phyloP scores from a whole-genome alignment of 1,140 invertebrate species.

The Heliconius nattereri region DNA sequence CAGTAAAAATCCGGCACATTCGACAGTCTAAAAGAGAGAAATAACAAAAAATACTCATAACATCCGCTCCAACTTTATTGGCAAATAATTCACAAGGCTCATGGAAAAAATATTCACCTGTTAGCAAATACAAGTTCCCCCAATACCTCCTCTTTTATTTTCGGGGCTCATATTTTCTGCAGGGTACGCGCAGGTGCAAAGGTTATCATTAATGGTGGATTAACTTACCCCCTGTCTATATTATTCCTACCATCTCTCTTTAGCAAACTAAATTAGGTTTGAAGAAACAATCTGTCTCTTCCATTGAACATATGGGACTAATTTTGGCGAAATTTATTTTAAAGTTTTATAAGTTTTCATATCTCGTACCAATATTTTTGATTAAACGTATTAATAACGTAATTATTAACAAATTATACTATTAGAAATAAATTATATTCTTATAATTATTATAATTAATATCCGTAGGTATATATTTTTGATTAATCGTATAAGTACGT shows the following conservation, averaged over 20 bases:
- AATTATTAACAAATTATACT: too few species aligned
- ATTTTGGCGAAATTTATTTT: background rate
- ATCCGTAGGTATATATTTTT: too few species aligned
- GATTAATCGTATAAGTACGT: too few species aligned
- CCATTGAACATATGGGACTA: constrained; percentile 39
- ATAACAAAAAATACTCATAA: background rate
- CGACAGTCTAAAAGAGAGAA: background rate
- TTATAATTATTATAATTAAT: too few species aligned
- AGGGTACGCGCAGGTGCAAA: constrained; percentile 65
- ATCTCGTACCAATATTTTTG: too few species aligned
- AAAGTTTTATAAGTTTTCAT: too few species aligned
- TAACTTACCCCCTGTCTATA: constrained; percentile 54
- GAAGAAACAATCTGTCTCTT: constrained; percentile 32
- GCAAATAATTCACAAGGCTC: constrained; percentile 22
- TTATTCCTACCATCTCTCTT: constrained; percentile 44
- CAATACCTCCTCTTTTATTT: constrained; percentile 47
- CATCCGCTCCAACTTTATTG: background rate
- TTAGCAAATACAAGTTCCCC: constrained; percentile 34
- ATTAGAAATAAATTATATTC: too few species aligned
- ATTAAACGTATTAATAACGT: too few species aligned
- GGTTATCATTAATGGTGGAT: constrained; percentile 68
- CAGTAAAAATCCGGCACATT: background rate
- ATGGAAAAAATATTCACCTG: constrained; percentile 31
- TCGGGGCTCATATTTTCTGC: constrained; percentile 58
- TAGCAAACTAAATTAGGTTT: constrained; percentile 24